Base-by-base conservation (phyloP, 1,140 invertebrate genomes). In the Drosophila carrolli region DNA sequence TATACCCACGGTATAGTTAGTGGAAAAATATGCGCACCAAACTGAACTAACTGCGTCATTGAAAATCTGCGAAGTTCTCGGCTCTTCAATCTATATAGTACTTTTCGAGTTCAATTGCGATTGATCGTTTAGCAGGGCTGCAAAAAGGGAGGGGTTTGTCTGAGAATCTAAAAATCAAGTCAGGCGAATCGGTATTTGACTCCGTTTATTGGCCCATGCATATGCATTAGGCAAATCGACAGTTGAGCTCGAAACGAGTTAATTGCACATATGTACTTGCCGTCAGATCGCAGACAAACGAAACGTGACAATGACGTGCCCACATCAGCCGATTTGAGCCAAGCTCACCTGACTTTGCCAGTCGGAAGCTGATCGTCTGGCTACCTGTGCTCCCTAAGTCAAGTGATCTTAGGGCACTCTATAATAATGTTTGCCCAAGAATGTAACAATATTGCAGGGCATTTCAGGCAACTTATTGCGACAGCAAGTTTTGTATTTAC, bases 291-390 rank as follows among this genome's bases (percentile, higher is more conserved):
- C 48, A 51, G 55, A 57, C 53, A 38, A 78, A 74, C 58, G 54
- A 74, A 75, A 82, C 75, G 75, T 82, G 79, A 81, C 80, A 86
- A 79, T 76, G 70, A 79, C 77, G 79, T 61, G 48, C 68, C 19
- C 56, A 37, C 41, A 46, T 44, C 70, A 60, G 46, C 66, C 46
- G 68, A 62, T 55, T 14, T 11, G 8, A 35, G 48, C 37, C 37
- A 5, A 40, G 11, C 46, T 67, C 65, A 67, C 60, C 60, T 50
- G 65, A 67, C 65, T 51, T 65, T 51, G 27, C 59, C n/a, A 43
- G 44, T 29, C 44, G 60, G 44, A 65, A 67, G 63, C 60, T 65
- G 63, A 3, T 35, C 19, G 62, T 32, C 65, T 44, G 65, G 59
- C 57, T 13, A 44, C 32, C 2, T 32, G 10, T 5, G 0, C 16